Evolutionary conservation across 2,797 vertebrate species (phyloP), one percentile per base, ranked within the genome.

Genomic region (Oryzias dopingdopingensis): DNA sequence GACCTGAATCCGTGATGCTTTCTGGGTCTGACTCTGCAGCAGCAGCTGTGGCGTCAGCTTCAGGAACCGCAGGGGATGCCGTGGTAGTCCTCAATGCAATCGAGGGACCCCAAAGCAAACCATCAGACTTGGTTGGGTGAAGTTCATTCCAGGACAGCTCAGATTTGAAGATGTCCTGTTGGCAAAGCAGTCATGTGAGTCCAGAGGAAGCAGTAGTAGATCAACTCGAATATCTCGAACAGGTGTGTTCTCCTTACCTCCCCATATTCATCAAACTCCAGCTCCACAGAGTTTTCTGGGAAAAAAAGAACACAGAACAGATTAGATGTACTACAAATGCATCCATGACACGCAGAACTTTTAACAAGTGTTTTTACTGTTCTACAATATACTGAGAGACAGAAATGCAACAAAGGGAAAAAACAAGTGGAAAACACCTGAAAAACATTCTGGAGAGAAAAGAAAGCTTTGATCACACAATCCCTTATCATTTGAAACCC

Each of bases 211-310:
- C 0, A 3, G 53, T 42, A 24, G 5, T 17, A 14, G 10, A 20
- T 51, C 15, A 41, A 6, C 7, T 26, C 5, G 26, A 26, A 26
- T 7, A 26, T 26, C 26, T 37, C 12, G 32, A 37, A 37, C 32
- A 37, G 32, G 4, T 3, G 32, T 37, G 3, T 1, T 14, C 37
- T 47, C 2, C 61, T 81, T 81, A 92, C 91, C 65, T 89, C 84
- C 0, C 81, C 90, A 90, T 91, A 93, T 63, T 94, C 89, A 83
- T 92, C 90, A 65, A 84, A 89, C 72, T 91, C 90, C 74, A 89
- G 89, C 82, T 93, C 90, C 62, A 86, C 77, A 47, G 81, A 77
- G 77, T 88, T 81, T 74, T 93, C 96, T 99, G 91, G 42, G 92
- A 95, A 89, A 89, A 62, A 76, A 80, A 91, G 81, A 0, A 37